Evolutionary conservation across 2,113 vertebrate species (phyloP).

Genomic region (Otis tarda): DNA sequence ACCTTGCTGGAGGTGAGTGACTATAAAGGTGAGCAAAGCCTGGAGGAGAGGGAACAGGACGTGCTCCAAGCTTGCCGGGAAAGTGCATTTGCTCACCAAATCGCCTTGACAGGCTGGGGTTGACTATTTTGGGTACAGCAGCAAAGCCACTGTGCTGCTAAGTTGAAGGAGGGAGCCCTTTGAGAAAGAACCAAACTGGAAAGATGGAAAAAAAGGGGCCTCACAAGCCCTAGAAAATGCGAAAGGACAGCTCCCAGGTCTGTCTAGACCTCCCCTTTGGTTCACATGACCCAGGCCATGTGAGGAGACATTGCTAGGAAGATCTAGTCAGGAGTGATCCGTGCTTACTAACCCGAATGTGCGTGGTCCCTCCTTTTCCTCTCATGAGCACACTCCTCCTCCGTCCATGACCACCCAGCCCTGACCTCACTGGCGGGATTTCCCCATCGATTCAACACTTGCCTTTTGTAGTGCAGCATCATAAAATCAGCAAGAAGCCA

Average conservation of each 20-base stretch:
- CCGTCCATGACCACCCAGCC: neutral
- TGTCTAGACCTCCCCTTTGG: neutral
- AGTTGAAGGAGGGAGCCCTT: neutral
- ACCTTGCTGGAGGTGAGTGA: neutral
- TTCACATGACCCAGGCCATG: neutral
- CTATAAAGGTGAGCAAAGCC: neutral
- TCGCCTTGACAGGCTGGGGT: neutral
- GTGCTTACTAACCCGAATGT: neutral
- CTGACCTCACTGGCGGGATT: neutral
- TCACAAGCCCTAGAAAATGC: neutral
- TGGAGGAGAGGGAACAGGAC: neutral
- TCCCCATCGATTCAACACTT: neutral
- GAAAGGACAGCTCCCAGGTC: neutral
- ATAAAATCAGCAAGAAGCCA: neutral
- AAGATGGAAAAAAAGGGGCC: neutral
- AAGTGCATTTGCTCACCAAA: neutral
- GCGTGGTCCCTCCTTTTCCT: neutral
- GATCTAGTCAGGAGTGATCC: neutral
- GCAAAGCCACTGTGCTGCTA: rapidly evolving
- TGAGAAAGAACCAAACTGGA: neutral
- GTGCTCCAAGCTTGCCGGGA: neutral
- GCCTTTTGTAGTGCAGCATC: neutral
- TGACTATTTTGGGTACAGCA: neutral
- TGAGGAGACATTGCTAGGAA: neutral
- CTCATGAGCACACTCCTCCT: rapidly evolving